Evolutionary conservation across 2,888 invertebrate species (phyloP), one percentile per base, ranked within the genome.

Genomic region (Dicranocentrus wangi): DNA sequence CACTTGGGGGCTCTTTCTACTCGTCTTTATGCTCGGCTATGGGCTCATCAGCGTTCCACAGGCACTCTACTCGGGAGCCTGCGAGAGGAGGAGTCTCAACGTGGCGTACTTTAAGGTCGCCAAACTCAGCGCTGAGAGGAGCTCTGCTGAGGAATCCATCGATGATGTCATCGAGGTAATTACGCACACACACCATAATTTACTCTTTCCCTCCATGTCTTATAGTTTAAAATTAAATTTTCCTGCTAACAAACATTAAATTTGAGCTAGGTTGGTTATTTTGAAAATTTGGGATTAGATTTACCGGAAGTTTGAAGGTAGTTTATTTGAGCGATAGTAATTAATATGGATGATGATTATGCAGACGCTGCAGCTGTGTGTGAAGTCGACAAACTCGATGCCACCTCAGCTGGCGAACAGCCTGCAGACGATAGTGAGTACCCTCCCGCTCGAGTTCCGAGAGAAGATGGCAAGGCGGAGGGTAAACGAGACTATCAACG

Each of bases 1-100:
- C 88, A 99, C 99, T 0, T 99, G 99, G 99, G 99, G 99, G 77
- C 90, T 99, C 70, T 97, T 99, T 88, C 90, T 99, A 32, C 90
- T 99, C 63, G 96, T 99, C 61, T 90, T 99, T 23, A 90, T 99
- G 83, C 91, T 99, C 21, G 96, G 92, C 1, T 98, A 99, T 89
- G 98, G 99, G 43, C 19, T 60, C 13, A 28, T 76, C 43, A 71
- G 68, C 61, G 47, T 65, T 25, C 58, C 91, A 91, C 0, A 92
- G 98, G 78, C 94, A 93, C 85, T 90, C 51, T 99, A 98, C 97
- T 94, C 96, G 88, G 93, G 93, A 87, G 94, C 96, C 1, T 94
- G 94, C 88, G 93, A 93, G 82, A 94, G 94, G 60, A 94, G 95
- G 87, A 93, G 94, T 65, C 90, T 98, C 76, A 93, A 94, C 77